A percentile compares a stretch with the other conserved stretches of the same genome.
phyloP scores from a whole-genome alignment of 2,888 invertebrate species.

The Lomographa bimaculata region DNA sequence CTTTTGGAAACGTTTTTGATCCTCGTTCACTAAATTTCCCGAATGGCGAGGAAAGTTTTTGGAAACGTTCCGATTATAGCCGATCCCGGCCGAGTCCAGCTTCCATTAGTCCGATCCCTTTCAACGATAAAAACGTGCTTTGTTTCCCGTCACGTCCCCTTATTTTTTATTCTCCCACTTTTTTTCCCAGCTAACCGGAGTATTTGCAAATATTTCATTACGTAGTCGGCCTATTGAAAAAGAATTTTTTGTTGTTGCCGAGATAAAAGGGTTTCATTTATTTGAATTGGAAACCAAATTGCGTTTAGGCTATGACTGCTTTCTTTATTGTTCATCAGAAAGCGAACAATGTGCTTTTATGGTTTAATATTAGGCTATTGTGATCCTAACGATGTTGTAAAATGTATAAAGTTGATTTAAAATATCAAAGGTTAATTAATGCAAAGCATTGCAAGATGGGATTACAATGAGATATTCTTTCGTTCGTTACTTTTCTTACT shows the following conservation, averaged over 20 bases:
- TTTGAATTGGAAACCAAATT: constrained; percentile 59
- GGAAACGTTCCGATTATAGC: constrained; percentile 44
- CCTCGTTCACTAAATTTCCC: constrained; percentile 27
- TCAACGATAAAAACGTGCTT: constrained; percentile 73
- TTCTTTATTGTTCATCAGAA: constrained; percentile 45
- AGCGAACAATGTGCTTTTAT: constrained; percentile 49
- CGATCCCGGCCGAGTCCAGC: constrained; percentile 51
- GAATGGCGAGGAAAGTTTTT: constrained; percentile 35
- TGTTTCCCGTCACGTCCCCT: constrained; percentile 72
- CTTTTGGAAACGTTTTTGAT: constrained; percentile 28
- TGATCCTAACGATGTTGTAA: constrained; percentile 29
- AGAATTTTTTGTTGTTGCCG: constrained; percentile 53
- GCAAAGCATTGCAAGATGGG: no score
- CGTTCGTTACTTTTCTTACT: no score
- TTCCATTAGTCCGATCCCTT: constrained; percentile 69
- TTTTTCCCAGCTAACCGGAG: constrained; percentile 60
- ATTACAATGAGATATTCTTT: no score
- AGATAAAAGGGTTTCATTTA: constrained; percentile 63
- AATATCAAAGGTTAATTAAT: no score
- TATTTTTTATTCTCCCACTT: constrained; percentile 64
- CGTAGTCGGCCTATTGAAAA: constrained; percentile 61
- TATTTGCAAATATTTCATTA: constrained; percentile 70
- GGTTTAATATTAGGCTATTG: constrained; percentile 41
- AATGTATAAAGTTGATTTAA: no score
- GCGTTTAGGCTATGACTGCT: constrained; percentile 55